Conservation (phyloP, 2,797 vertebrate species). For the Sciurus carolinensis region DNA sequence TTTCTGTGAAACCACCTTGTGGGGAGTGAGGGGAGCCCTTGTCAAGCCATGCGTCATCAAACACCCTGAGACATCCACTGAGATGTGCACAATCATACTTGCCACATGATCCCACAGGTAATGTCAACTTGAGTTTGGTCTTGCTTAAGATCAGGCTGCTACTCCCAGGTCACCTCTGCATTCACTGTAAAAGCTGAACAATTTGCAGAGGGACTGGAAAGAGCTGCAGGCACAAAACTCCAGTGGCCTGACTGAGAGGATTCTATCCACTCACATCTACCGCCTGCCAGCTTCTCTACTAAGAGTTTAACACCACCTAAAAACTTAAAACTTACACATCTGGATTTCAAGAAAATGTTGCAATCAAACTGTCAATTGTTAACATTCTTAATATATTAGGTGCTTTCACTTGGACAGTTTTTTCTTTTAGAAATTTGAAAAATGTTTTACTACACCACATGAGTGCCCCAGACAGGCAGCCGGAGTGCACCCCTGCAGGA, state of each 20-base stretch:
- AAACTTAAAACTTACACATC: not conserved
- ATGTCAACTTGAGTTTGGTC: not conserved
- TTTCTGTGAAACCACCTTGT: not conserved
- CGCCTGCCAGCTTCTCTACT: too few relatives aligned
- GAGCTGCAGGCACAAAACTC: not conserved
- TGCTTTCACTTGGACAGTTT: not conserved
- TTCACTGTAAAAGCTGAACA: not conserved
- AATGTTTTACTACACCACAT: not conserved
- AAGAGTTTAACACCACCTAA: not conserved
- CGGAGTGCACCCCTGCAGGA: too few relatives aligned
- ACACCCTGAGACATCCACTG: not conserved
- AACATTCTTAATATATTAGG: not conserved
- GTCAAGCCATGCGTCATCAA: too few relatives aligned
- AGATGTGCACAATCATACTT: not conserved
- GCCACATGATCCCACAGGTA: too few relatives aligned
- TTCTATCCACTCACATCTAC: not conserved
- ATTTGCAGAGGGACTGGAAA: not conserved
- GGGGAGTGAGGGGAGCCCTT: fast-evolving
- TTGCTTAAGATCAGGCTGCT: too few relatives aligned
- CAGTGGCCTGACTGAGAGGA: too few relatives aligned
- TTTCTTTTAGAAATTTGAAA: not conserved
- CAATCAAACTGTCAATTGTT: not conserved
- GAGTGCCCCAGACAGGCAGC: too few relatives aligned
- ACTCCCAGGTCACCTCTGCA: not conserved
- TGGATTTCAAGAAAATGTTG: not conserved